These are phyloP conservation scores for Sebastes baramenuke DNA, from an alignment of 2,797 vertebrate species.

Conservation along the genomic window DNA sequence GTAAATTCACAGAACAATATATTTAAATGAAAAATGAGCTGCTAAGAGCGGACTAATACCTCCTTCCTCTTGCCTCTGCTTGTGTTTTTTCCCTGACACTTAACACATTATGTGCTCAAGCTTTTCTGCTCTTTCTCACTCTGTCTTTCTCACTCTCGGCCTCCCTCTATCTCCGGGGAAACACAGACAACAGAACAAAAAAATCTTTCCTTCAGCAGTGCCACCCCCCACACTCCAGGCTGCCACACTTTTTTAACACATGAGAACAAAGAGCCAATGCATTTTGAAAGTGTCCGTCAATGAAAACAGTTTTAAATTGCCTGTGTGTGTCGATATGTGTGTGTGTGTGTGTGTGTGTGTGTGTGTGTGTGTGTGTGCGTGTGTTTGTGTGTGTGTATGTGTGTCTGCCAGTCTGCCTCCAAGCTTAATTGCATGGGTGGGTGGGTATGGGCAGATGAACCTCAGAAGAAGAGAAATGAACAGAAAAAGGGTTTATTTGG, in stretches of 20 bases:
- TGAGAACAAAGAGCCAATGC: conserved; percentile 43
- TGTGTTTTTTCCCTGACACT: conserved; percentile 45
- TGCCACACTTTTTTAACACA: conserved; percentile 26
- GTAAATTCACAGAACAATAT: background rate
- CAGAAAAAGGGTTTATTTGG: conserved; percentile 7
- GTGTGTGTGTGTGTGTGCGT: background rate
- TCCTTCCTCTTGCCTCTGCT: conserved; percentile 27
- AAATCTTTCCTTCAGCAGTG: conserved; percentile 28
- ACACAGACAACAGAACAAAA: conserved; percentile 49
- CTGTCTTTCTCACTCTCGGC: background rate
- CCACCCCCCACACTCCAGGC: conserved; percentile 10
- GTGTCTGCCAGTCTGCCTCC: background rate
- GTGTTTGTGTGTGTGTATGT: background rate
- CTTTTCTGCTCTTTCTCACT: conserved; percentile 15
- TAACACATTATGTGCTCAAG: conserved; percentile 52
- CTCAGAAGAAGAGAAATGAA: conserved; percentile 25
- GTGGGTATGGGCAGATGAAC: conserved; percentile 7
- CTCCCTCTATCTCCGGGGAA: conserved; percentile 54
- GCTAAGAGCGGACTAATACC: background rate
- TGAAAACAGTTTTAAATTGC: conserved; percentile 44
- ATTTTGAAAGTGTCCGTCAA: conserved; percentile 53
- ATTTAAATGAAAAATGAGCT: conserved; percentile 10
- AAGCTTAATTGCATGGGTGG: conserved; percentile 13
- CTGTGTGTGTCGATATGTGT: background rate
- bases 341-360: background rate